These are phyloP conservation scores for Ditylenchus weischeri DNA, from an alignment of 2,888 invertebrate species.

Conservation along the genomic window DNA sequence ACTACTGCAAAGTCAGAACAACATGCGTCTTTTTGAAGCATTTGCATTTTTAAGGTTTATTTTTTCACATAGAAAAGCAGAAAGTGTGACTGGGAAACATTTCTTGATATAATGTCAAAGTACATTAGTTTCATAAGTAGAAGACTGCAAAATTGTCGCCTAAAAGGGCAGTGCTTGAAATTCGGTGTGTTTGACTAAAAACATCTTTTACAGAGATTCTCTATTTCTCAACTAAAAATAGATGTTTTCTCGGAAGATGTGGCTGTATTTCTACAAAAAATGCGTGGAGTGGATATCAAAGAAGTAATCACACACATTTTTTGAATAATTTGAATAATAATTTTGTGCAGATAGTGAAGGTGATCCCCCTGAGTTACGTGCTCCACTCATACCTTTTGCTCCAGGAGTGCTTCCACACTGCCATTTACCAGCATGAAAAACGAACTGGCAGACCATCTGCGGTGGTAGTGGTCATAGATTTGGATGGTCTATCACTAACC, in stretches of 20 bases:
- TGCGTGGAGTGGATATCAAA: conserved; percentile 51
- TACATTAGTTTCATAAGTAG: no score
- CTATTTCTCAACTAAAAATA: conserved; percentile 43
- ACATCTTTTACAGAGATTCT: conserved; percentile 42
- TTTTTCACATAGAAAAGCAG: no score
- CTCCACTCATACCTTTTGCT: conserved; percentile 52
- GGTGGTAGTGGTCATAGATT: conserved; percentile 50
- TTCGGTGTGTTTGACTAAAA: not conserved
- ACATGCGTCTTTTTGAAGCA: no score
- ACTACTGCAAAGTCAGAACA: no score
- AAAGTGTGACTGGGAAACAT: no score
- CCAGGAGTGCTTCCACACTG: conserved; percentile 50
- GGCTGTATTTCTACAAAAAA: conserved; percentile 52
- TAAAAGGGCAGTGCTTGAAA: no score
- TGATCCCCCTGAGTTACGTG: conserved; percentile 49
- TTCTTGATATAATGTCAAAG: no score
- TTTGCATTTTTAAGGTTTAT: no score
- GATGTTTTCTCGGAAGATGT: conserved; percentile 44
- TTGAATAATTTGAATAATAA: not conserved
- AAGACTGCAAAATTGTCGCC: no score
- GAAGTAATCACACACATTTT: conserved; percentile 32
- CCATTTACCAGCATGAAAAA: conserved; percentile 45
- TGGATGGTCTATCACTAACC: conserved; percentile 45
- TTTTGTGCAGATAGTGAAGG: conserved; percentile 43
- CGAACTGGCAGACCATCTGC: conserved; percentile 47